Conservation (phyloP, 2,113 vertebrate species). For the Rhinogobius similis region DNA sequence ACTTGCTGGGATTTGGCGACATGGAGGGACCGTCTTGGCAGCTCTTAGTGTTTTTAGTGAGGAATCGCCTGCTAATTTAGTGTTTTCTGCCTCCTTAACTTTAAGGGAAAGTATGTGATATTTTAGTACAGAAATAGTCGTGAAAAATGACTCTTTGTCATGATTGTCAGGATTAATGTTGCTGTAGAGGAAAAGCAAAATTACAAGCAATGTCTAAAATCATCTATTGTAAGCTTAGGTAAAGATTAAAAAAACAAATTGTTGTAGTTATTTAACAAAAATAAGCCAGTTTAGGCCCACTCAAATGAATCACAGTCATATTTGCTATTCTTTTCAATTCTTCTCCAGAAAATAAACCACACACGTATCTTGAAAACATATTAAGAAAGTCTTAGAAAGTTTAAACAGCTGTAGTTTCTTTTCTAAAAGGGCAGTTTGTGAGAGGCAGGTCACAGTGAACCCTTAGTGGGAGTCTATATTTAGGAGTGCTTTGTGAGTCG, state of each 20-base stretch:
- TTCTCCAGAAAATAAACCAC: neutral
- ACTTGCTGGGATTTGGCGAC: conserved; percentile 33
- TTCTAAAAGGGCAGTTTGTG: conserved; percentile 46
- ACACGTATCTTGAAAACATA: neutral
- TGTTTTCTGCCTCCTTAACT: neutral
- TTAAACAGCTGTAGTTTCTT: neutral
- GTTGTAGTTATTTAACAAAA: neutral
- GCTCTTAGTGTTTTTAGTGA: conserved; percentile 40
- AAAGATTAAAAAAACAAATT: neutral
- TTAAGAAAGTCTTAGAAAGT: neutral
- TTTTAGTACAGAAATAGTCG: neutral
- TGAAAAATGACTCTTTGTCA: neutral
- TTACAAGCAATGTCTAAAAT: neutral
- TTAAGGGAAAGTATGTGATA: neutral
- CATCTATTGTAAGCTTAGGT: neutral
- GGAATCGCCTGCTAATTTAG: conserved; percentile 10
- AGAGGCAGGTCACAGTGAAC: conserved; percentile 38
- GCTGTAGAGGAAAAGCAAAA: conserved; percentile 3
- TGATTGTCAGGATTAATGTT: conserved; percentile 54
- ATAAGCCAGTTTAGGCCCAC: neutral
- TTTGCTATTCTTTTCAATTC: neutral
- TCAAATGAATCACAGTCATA: neutral
- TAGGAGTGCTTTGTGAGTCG: conserved; percentile 28
- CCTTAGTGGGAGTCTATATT: conserved; percentile 10
- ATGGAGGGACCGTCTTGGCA: conserved; percentile 35